phyloP scores from a whole-genome alignment of 2,888 invertebrate genomes.

The Copidosoma aretas region DNA sequence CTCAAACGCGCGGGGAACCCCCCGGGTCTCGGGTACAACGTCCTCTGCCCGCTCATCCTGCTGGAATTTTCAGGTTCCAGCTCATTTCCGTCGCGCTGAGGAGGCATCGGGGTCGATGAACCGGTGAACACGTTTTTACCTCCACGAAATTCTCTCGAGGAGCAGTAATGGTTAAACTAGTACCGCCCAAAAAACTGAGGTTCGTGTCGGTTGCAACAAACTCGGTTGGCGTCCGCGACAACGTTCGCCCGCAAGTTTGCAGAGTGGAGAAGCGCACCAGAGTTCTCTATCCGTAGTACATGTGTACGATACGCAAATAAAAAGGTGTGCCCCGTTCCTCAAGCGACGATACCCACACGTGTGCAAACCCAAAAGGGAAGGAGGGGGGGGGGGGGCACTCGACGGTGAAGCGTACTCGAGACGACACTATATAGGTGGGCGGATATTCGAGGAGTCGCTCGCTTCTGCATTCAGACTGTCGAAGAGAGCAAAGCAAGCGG shows the following conservation, averaged over 20 bases:
- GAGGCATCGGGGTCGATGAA: too few species aligned
- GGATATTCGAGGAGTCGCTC: conserved; percentile 45
- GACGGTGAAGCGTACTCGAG: conserved; percentile 46
- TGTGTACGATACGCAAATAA: conserved; percentile 27
- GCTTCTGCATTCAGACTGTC: conserved; percentile 31
- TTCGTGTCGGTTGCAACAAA: too few species aligned
- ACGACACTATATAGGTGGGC: conserved; percentile 51
- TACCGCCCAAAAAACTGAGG: too few species aligned
- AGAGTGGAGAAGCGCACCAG: conserved; percentile 26
- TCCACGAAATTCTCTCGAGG: too few species aligned
- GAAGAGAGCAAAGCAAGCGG: conserved; percentile 47
- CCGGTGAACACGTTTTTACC: too few species aligned
- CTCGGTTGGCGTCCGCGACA: too few species aligned
- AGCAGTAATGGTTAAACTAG: too few species aligned
- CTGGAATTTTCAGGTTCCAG: too few species aligned
- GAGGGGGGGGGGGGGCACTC: conserved; percentile 33
- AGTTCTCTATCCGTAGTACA: too few species aligned
- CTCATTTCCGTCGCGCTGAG: too few species aligned
- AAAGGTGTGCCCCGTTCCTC: conserved; percentile 1
- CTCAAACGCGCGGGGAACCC: conserved; percentile 3
- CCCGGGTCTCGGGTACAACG: too few species aligned
- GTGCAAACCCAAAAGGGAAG: too few species aligned
- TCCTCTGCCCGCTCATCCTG: not conserved
- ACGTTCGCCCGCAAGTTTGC: conserved; percentile 12
- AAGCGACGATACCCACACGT: conserved; percentile 5